phyloP scores from a whole-genome alignment of 2,113 vertebrate species.

The Recurvirostra avosetta region DNA sequence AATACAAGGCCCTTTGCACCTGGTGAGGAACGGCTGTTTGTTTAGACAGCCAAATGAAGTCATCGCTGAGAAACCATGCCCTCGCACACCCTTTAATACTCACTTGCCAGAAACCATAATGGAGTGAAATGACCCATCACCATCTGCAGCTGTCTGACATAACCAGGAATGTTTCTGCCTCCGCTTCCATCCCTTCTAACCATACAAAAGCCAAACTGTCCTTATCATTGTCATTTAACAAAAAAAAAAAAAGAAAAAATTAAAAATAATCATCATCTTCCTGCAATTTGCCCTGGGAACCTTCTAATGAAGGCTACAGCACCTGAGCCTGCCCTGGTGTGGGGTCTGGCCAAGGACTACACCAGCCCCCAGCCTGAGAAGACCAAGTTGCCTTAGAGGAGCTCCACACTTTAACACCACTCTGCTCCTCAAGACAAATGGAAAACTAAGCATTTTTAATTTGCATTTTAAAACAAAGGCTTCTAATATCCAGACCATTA shows the following conservation, averaged over 20 bases:
- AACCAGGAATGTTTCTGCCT: constrained; percentile 24
- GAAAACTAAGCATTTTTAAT: constrained; percentile 35
- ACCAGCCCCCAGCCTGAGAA: not conserved
- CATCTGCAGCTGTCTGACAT: constrained; percentile 22
- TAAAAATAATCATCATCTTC: not conserved
- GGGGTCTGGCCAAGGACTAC: not conserved
- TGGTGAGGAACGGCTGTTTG: constrained; percentile 38
- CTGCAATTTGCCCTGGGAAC: not conserved
- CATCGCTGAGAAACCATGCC: constrained; percentile 37
- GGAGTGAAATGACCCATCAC: constrained; percentile 62
- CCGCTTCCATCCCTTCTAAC: not conserved
- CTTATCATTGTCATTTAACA: not conserved
- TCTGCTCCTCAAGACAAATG: constrained; percentile 2
- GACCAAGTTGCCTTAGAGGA: not conserved
- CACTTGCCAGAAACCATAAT: constrained; percentile 48
- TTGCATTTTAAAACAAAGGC: constrained; percentile 50
- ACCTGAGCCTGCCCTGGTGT: not conserved
- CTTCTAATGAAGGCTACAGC: not conserved
- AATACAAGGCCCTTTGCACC: constrained; percentile 42
- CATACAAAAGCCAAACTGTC: not conserved
- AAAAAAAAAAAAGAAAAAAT: not conserved
- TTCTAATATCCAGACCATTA: constrained; percentile 53
- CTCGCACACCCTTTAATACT: constrained; percentile 22
- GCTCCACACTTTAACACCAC: not conserved
- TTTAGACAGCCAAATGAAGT: constrained; percentile 62